Conservation (phyloP, 2,113 vertebrate genomes). For the Aspiorhynchus laticeps region DNA sequence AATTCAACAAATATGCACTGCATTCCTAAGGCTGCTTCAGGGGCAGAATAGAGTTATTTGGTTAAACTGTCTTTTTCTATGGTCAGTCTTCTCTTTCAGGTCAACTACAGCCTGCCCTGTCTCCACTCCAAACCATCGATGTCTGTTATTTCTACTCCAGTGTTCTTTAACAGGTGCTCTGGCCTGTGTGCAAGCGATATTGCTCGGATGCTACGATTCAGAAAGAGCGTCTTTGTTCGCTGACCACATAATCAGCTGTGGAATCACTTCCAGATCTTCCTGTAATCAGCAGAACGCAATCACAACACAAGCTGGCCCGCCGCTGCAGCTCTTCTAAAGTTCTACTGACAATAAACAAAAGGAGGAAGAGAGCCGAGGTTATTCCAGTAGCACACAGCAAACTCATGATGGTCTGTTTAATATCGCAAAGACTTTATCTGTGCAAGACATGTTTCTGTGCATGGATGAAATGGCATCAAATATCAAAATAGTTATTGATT, state of each 20-base stretch:
- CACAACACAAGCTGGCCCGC: constrained; percentile 24
- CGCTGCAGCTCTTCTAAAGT: constrained; percentile 14
- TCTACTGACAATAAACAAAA: constrained; percentile 37
- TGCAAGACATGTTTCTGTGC: not conserved
- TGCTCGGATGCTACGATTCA: constrained; percentile 29
- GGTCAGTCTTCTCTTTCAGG: not conserved
- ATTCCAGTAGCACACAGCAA: not conserved
- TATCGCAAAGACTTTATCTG: not conserved
- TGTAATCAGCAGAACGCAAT: constrained; percentile 31
- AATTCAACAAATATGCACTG: too few species aligned
- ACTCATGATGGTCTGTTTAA: constrained; percentile 22
- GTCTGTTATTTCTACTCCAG: not conserved
- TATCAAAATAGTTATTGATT: not conserved
- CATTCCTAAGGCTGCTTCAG: too few species aligned
- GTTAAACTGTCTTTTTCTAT: not conserved
- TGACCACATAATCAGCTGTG: constrained; percentile 52
- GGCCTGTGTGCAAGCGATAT: constrained; percentile 35
- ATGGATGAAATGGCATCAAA: not conserved
- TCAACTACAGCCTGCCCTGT: not conserved
- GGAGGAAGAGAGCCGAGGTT: not conserved
- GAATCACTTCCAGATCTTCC: constrained; percentile 56
- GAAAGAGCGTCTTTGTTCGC: constrained; percentile 40
- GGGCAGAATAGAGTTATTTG: too few species aligned
- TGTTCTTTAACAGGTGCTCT: constrained; percentile 40
- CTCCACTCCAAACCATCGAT: constrained; percentile 5